Conservation (phyloP, 2,113 vertebrate species). For the Mellivora capensis region DNA sequence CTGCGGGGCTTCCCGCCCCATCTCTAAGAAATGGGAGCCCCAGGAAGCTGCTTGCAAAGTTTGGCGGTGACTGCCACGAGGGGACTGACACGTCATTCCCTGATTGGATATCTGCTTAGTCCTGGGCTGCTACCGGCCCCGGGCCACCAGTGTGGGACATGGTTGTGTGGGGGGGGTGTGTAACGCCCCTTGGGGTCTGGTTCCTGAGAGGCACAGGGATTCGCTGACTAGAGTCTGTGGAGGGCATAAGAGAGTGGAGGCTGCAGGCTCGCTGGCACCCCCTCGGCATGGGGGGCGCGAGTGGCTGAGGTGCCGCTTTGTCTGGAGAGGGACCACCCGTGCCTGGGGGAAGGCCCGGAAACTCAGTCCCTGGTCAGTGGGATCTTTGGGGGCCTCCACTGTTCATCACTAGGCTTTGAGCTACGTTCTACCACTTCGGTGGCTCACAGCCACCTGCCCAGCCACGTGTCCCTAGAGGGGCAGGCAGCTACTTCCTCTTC, state of each 20-base stretch:
- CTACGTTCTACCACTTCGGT: background rate
- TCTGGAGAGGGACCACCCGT: background rate
- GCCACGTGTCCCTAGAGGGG: background rate
- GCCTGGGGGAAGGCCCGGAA: background rate
- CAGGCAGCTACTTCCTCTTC: background rate
- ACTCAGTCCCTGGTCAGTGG: background rate
- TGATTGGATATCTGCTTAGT: background rate
- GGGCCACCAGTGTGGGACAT: background rate
- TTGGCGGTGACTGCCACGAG: background rate
- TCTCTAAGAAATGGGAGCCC: background rate
- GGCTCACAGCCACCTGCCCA: background rate
- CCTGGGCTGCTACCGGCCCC: background rate
- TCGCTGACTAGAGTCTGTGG: background rate
- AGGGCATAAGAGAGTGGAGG: background rate
- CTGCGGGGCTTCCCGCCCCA: background rate
- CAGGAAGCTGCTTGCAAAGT: background rate
- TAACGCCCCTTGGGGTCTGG: background rate
- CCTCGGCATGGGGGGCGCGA: background rate
- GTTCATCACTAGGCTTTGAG: background rate
- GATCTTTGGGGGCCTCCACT: background rate
- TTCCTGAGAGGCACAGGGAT: background rate
- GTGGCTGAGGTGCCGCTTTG: too few relatives aligned
- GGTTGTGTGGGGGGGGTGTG: background rate
- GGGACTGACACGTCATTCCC: background rate
- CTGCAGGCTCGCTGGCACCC: background rate